Conservation (phyloP, 1,140 invertebrate species). For the Pantala flavescens region DNA sequence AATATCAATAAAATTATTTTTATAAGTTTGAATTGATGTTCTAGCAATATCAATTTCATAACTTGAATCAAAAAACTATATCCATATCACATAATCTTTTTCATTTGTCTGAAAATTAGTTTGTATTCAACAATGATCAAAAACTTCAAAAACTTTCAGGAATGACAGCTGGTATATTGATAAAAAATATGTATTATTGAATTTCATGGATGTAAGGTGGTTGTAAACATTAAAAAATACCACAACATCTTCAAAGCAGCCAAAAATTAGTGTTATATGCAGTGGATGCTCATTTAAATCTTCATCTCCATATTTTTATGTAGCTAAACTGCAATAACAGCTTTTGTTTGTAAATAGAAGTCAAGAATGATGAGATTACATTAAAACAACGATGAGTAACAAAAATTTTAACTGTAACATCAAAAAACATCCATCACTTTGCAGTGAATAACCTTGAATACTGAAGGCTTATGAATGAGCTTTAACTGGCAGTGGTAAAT, state of each 20-base stretch:
- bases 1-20: too few species aligned
- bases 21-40: too few species aligned
- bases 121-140: too few species aligned
- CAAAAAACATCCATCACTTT: background rate
- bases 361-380: background rate
- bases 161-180: background rate
- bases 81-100: too few species aligned
- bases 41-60: too few species aligned
- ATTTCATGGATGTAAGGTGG: background rate
- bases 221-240: background rate
- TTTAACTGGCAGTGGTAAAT: too few species aligned
- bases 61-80: too few species aligned
- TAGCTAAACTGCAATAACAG: background rate
- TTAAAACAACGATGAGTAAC: background rate
- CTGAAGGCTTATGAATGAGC: background rate
- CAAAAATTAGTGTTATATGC: background rate
- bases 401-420: background rate
- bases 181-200: background rate
- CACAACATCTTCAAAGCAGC: background rate
- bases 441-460: background rate
- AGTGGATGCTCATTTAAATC: background rate
- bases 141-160: background rate
- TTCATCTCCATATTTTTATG: background rate
- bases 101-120: too few species aligned
- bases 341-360: background rate